Percentiles rank a stretch among this genome's conserved stretches.
These are phyloP conservation scores for Lophochroa leadbeateri DNA, from an alignment of 2,113 vertebrate genomes.

Conservation along the genomic window DNA sequence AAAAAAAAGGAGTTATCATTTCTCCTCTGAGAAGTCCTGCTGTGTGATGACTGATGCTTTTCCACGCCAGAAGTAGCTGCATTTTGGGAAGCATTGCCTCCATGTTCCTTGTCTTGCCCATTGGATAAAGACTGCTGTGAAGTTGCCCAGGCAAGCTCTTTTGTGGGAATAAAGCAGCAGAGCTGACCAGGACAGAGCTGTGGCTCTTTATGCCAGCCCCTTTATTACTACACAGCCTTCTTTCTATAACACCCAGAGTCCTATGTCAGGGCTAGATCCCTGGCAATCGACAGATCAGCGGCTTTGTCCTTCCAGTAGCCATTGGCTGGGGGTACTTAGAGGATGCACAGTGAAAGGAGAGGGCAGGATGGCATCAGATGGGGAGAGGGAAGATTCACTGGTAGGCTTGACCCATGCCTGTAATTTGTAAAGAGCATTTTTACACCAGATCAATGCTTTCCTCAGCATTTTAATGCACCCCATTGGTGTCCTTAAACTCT, in stretches of 20 bases:
- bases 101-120: neutral
- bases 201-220: neutral
- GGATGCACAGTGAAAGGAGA: rapidly evolving
- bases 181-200: neutral
- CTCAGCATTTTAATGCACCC: slow-evolving; percentile 90
- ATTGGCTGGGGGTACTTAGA: neutral
- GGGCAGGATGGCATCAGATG: neutral
- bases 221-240: neutral
- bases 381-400: slow-evolving; percentile 27
- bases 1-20: neutral
- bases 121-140: neutral
- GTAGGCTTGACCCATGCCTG: slow-evolving; percentile 46
- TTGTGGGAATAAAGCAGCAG: neutral
- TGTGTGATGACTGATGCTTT: neutral
- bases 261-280: neutral
- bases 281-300: neutral
- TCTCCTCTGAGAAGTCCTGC: slow-evolving; percentile 1
- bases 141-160: neutral
- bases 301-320: neutral
- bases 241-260: neutral
- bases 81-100: neutral
- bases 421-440: slow-evolving; percentile 86
- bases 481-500: slow-evolving; percentile 91
- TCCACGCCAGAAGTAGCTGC: neutral
- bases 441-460: slow-evolving; percentile 90